Evolutionary conservation across 2,113 vertebrate species (phyloP).

Genomic region (Gallinago media): DNA sequence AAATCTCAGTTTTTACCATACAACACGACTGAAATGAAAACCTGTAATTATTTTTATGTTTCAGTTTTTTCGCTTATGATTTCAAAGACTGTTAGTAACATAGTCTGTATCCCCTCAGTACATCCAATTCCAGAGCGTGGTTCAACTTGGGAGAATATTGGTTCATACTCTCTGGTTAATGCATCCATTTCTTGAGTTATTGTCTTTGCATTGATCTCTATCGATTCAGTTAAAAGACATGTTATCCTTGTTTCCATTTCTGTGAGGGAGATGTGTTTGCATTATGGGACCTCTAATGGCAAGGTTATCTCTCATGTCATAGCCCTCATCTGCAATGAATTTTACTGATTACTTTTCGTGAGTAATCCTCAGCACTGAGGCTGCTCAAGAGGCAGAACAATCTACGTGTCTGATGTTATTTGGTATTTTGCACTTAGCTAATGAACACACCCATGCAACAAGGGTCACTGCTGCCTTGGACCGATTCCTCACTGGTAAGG

Average conservation of each 20-base stretch:
- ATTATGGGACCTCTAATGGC: not conserved
- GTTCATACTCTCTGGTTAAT: constrained; percentile 1
- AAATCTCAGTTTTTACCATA: not conserved
- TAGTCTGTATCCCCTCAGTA: not conserved
- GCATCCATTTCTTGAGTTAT: constrained; percentile 42
- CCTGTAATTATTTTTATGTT: not conserved
- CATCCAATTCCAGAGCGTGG: not conserved
- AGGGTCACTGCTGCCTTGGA: not conserved
- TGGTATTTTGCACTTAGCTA: not conserved
- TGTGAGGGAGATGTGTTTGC: not conserved
- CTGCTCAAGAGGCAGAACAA: not conserved
- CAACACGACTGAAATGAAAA: not conserved
- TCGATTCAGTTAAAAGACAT: constrained; percentile 43
- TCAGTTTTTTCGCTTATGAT: not conserved
- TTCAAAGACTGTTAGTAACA: not conserved
- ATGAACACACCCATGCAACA: not conserved
- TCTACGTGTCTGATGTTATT: not conserved
- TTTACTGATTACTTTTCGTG: constrained; percentile 29
- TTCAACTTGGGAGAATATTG: not conserved
- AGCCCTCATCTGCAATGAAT: constrained; percentile 1
- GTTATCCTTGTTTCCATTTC: constrained; percentile 1
- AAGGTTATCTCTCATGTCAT: constrained; percentile 9
- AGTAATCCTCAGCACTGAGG: constrained; percentile 4
- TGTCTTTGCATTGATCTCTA: constrained; percentile 64
- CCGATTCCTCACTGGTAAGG: not conserved